Evolutionary conservation across 2,797 vertebrate species (phyloP), one percentile per base, ranked within the genome.

Genomic region (Myoxocephalus aenaeus): DNA sequence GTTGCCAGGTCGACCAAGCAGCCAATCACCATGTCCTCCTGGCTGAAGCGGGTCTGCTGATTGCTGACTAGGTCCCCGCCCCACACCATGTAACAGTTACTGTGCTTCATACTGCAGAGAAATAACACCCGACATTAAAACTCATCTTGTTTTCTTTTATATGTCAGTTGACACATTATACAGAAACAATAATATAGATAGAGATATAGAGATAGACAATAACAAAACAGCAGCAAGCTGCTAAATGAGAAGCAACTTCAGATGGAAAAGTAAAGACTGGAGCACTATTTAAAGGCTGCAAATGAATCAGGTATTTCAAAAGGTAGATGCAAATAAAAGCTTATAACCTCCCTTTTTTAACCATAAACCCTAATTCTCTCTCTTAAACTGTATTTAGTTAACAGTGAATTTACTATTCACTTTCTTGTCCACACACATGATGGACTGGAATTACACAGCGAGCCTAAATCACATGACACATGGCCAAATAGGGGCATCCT

Each of bases 81-180:
- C 97, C 97, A 99, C 11, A 98, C 97, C 97, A 98, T 98, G 93
- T 98, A 99, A 75, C 97, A 99, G 90, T 97, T 98, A 92, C 97
- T 98, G 67, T 97, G 95, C 83, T 96, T 98, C 90, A 98, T 97
- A 83, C 97, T 98, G 91, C 25, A 75, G 59, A 44, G 13, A 38
- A 61, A 59, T 36, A 69, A 81, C 3, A 50, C n/a, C 3, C 22
- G 2, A 1, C 13, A 7, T 40, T 40, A 54, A 42, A 76, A 58
- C 46, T 51, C 14, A 65, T 61, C 34, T 38, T 36, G 27, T 14
- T 29, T 17, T 5, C 10, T 20, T 18, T 32, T 1, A 44, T 13
- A 63, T 22, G 5, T 4, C 4, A 54, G 20, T 7, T 48, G 4
- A 50, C 27, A 18, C 44, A 22, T 27, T 54, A 13, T 1, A 48